phyloP scores from a whole-genome alignment of 2,888 invertebrate species.

The Agrochola circellaris region DNA sequence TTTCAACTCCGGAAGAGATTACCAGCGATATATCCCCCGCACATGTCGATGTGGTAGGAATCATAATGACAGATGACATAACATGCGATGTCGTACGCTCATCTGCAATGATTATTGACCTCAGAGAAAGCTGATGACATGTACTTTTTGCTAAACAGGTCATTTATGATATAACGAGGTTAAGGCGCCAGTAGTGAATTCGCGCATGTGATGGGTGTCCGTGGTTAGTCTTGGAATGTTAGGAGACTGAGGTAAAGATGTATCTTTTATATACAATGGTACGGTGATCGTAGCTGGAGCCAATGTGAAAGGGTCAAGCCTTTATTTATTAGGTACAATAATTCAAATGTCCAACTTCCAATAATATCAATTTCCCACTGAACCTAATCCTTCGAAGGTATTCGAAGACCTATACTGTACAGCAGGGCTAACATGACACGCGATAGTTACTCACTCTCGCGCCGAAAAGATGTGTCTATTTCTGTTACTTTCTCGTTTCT shows the following conservation, averaged over 20 bases:
- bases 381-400: no score
- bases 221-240: not conserved
- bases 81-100: conserved; percentile 18
- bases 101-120: conserved; percentile 59
- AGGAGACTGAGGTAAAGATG: not conserved
- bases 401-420: not conserved
- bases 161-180: conserved; percentile 43
- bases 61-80: conserved; percentile 46
- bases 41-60: not conserved
- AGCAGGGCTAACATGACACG: not conserved
- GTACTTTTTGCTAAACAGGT: conserved; percentile 40
- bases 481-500: not conserved
- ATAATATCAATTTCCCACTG: not conserved
- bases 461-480: not conserved
- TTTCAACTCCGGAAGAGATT: conserved; percentile 42
- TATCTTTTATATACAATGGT: not conserved
- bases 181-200: conserved; percentile 30
- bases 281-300: not conserved
- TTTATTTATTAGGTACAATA: not conserved
- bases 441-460: no score
- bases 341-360: not conserved
- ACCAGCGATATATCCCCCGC: conserved; percentile 13
- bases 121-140: conserved; percentile 57
- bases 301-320: not conserved
- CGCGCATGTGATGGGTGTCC: conserved; percentile 30